Conservation (phyloP, 2,888 invertebrate species). For the Tetropium fuscum region DNA sequence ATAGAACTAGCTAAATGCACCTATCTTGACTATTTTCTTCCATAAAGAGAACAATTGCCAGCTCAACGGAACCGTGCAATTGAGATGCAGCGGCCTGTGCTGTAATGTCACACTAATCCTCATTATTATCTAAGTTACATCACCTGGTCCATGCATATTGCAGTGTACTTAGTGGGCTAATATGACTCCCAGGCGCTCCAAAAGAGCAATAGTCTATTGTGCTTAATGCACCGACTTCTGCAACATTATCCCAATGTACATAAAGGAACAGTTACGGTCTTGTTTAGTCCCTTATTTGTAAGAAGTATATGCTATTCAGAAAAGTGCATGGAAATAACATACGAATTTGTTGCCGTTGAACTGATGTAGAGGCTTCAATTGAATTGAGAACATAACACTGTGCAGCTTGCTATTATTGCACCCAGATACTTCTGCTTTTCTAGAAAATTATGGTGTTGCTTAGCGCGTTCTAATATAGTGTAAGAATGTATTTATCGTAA, state of each 20-base stretch:
- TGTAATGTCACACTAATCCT: conserved; percentile 16
- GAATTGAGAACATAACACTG: background rate
- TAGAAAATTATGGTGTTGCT: background rate
- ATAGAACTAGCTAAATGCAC: too few species aligned
- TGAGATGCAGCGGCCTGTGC: conserved; percentile 6
- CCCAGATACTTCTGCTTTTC: background rate
- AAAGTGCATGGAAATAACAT: conserved; percentile 12
- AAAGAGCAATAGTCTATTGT: conserved; percentile 28
- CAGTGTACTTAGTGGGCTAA: conserved; percentile 2
- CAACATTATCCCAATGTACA: conserved; percentile 17
- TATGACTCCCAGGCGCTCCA: conserved; percentile 13
- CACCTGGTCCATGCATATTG: conserved; percentile 23
- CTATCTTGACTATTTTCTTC: too few species aligned
- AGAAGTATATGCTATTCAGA: conserved; percentile 6
- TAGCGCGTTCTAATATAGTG: background rate
- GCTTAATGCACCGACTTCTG: conserved; percentile 14
- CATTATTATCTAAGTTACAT: conserved; percentile 22
- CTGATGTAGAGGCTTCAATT: conserved; percentile 4
- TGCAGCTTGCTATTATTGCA: background rate
- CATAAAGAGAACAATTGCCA: background rate
- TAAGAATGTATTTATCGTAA: too few species aligned
- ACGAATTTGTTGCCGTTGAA: conserved; percentile 16
- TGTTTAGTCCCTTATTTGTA: conserved; percentile 22
- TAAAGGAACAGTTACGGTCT: conserved; percentile 16
- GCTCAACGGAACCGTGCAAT: conserved; percentile 4